Evolutionary conservation across 2,888 invertebrate genomes (phyloP).

Genomic region (Orthosia incerta): DNA sequence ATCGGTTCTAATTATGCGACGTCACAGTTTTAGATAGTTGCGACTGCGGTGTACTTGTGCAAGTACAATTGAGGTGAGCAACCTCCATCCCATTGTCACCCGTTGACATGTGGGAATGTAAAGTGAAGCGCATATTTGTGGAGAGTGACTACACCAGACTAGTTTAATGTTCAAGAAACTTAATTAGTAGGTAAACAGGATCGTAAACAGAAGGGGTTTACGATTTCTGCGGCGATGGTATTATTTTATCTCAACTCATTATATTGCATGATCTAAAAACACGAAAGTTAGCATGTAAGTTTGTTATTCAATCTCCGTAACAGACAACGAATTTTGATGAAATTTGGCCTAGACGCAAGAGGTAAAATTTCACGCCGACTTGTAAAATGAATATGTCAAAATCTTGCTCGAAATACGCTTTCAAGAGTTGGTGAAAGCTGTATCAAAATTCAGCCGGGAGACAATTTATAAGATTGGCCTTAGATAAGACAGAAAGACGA

Average conservation of each 20-base stretch:
- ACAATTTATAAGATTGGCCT: slow-evolving; percentile 31
- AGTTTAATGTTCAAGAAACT: slow-evolving; percentile 58
- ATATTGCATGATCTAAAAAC: slow-evolving; percentile 2
- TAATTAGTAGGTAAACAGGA: slow-evolving; percentile 68
- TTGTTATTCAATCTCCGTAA: slow-evolving; percentile 31
- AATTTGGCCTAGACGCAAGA: slow-evolving; percentile 20
- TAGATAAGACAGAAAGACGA: slow-evolving; percentile 14
- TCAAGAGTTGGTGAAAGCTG: slow-evolving; percentile 37
- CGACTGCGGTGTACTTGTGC: slow-evolving; percentile 66
- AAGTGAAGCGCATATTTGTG: slow-evolving; percentile 74
- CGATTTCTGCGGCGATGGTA: slow-evolving; percentile 26
- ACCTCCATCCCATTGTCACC: slow-evolving; percentile 86
- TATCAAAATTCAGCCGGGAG: slow-evolving; percentile 25
- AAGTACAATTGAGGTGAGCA: slow-evolving; percentile 84
- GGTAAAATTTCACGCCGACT: slow-evolving; percentile 33
- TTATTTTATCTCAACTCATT: slow-evolving; percentile 12
- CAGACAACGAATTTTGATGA: slow-evolving; percentile 1
- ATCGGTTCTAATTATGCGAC: slow-evolving; percentile 84
- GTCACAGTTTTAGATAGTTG: slow-evolving; percentile 82
- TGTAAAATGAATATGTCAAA: slow-evolving; percentile 31
- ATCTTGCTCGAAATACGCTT: slow-evolving; percentile 27
- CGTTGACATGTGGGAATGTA: slow-evolving; percentile 82
- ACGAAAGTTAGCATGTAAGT: slow-evolving; percentile 1
- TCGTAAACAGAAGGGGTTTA: slow-evolving; percentile 42
- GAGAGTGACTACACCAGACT: slow-evolving; percentile 60